Conservation (phyloP, 2,797 vertebrate genomes). For the Petrocephalus sullivani region DNA sequence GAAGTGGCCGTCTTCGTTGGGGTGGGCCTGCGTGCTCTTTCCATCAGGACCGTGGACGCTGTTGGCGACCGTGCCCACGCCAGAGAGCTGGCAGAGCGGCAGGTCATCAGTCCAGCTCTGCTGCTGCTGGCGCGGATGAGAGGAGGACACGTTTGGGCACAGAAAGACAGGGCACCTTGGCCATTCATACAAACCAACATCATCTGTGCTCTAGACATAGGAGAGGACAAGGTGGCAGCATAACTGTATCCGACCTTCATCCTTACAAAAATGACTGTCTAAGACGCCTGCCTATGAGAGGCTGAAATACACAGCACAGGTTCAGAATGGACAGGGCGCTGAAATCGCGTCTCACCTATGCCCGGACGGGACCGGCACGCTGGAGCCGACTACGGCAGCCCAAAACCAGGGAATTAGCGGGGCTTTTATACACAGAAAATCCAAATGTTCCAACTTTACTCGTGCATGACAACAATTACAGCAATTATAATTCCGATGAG, state of each 20-base stretch:
- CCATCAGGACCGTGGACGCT: slow-evolving; percentile 80
- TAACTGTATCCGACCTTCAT: background rate
- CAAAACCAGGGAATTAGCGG: background rate
- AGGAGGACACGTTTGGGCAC: background rate
- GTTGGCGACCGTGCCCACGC: slow-evolving; percentile 83
- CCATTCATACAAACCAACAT: background rate
- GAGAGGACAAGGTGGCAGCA: background rate
- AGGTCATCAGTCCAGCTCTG: slow-evolving; percentile 96
- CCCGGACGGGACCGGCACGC: background rate
- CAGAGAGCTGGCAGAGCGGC: slow-evolving; percentile 86
- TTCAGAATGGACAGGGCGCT: background rate
- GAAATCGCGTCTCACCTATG: background rate
- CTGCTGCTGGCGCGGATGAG: slow-evolving; percentile 56
- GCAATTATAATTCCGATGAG: too few relatives aligned
- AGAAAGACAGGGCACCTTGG: background rate
- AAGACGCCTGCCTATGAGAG: too few relatives aligned
- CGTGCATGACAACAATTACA: too few relatives aligned
- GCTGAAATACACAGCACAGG: too few relatives aligned
- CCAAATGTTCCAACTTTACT: too few relatives aligned
- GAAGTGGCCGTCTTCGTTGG: slow-evolving; percentile 85
- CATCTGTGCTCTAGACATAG: background rate
- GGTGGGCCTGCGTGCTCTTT: slow-evolving; percentile 75
- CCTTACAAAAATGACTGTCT: background rate
- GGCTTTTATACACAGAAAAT: background rate
- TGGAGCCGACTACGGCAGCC: background rate